These are phyloP conservation scores for Brenthis daphne DNA, from an alignment of 2,888 invertebrate species.

Conservation along the genomic window DNA sequence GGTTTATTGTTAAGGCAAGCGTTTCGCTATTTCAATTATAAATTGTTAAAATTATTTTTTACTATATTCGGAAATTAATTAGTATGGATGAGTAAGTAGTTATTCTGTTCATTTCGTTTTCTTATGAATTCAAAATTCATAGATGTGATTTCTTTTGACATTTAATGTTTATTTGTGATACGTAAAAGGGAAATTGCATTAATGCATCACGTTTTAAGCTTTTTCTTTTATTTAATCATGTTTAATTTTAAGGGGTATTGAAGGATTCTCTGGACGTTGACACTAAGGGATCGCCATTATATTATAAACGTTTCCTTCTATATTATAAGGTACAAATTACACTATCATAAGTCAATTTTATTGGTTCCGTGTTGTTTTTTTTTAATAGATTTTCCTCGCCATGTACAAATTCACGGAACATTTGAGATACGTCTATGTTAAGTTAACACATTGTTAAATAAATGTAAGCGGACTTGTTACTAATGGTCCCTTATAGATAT, in stretches of 20 bases:
- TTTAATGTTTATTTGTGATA: constrained; percentile 82
- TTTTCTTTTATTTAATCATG: constrained; percentile 56
- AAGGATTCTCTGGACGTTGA: constrained; percentile 54
- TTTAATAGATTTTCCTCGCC: constrained; percentile 43
- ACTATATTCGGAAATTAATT: constrained; percentile 45
- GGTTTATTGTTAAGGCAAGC: constrained; percentile 48
- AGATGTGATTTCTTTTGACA: constrained; percentile 82
- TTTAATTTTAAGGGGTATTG: constrained; percentile 59
- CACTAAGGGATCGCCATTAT: constrained; percentile 50
- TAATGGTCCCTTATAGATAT: constrained; percentile 69
- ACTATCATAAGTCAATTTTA: constrained; percentile 60
- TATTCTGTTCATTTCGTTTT: constrained; percentile 72
- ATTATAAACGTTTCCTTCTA: constrained; percentile 48
- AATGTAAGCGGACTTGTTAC: constrained; percentile 62
- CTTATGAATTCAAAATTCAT: constrained; percentile 82
- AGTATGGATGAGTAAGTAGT: constrained; percentile 48
- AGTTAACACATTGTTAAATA: constrained; percentile 71
- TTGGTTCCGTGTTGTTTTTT: constrained; percentile 38
- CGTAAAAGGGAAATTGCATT: constrained; percentile 75
- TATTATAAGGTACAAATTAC: constrained; percentile 71
- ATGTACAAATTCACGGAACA: constrained; percentile 59
- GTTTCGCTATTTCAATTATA: constrained; percentile 48
- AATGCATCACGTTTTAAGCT: constrained; percentile 75
- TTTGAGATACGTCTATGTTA: constrained; percentile 64
- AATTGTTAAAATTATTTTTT: constrained; percentile 53